These are phyloP conservation scores for Melieria omissa DNA, from an alignment of 2,888 invertebrate species.

Conservation along the genomic window DNA sequence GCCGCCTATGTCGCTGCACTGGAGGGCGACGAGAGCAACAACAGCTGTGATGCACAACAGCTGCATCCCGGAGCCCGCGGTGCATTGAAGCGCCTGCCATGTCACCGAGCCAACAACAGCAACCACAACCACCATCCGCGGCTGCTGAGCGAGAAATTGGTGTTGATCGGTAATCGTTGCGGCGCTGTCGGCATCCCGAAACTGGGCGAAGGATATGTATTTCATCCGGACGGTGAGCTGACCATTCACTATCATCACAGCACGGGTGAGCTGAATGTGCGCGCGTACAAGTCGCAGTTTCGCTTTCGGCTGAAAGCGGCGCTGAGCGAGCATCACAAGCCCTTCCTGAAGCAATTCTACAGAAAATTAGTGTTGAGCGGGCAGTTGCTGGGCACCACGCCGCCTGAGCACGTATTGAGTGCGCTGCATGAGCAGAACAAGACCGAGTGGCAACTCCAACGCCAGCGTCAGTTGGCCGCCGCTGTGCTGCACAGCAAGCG, in stretches of 20 bases:
- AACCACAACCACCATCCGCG: slow-evolving; percentile 33
- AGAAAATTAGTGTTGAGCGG: slow-evolving; percentile 62
- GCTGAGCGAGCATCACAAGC: slow-evolving; percentile 61
- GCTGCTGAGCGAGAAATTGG: slow-evolving; percentile 31
- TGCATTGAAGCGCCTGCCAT: slow-evolving; percentile 41
- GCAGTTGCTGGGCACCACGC: slow-evolving; percentile 58
- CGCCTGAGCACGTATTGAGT: slow-evolving; percentile 56
- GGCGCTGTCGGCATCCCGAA: slow-evolving; percentile 15
- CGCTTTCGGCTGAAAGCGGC: slow-evolving; percentile 61
- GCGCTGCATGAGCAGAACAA: slow-evolving; percentile 53
- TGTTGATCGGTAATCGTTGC: slow-evolving; percentile 28
- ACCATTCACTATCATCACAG: slow-evolving; percentile 62
- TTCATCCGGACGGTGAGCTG: slow-evolving; percentile 60
- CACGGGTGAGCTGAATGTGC: slow-evolving; percentile 62
- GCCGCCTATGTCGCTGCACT: slow-evolving; percentile 34
- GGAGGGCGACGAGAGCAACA: slow-evolving; percentile 46
- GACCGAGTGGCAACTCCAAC: slow-evolving; percentile 57
- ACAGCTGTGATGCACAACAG: slow-evolving; percentile 37
- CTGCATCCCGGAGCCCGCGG: slow-evolving; percentile 34
- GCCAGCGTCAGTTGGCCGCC: slow-evolving; percentile 45
- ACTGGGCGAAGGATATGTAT: slow-evolving; percentile 58
- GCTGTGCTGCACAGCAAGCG: slow-evolving; percentile 30
- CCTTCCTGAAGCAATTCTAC: slow-evolving; percentile 64
- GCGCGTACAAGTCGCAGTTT: slow-evolving; percentile 64
- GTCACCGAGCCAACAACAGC: slow-evolving; percentile 42